These are phyloP conservation scores for Diplodus sargus DNA, from an alignment of 2,797 vertebrate genomes.

Conservation along the genomic window DNA sequence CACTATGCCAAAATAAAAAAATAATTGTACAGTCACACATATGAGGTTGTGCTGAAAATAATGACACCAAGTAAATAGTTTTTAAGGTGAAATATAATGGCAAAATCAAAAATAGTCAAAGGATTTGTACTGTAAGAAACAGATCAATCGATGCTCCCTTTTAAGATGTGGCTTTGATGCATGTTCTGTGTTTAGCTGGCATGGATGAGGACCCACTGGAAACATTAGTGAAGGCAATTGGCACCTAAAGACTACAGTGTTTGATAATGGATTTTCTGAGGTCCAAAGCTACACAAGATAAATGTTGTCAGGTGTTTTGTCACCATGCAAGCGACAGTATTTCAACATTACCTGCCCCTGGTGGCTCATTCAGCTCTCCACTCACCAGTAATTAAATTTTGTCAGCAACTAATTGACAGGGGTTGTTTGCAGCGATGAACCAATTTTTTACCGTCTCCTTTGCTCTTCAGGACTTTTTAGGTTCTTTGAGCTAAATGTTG, in stretches of 20 bases:
- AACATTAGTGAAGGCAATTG: too few species aligned
- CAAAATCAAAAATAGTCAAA: too few species aligned
- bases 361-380: background rate
- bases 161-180: background rate
- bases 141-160: background rate
- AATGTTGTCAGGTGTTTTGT: background rate
- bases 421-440: background rate
- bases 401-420: background rate
- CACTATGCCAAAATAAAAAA: too few species aligned
- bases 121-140: too few species aligned
- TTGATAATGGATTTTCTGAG: background rate
- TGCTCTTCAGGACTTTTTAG: background rate
- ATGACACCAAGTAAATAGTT: too few species aligned
- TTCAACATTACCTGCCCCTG: background rate
- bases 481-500: background rate
- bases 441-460: too few species aligned
- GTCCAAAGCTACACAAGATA: background rate
- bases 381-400: background rate
- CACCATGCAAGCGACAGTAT: background rate
- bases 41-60: too few species aligned
- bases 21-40: too few species aligned
- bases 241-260: too few species aligned
- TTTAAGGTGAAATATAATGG: too few species aligned
- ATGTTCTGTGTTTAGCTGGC: background rate
- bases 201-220: too few species aligned